Conservation (phyloP, 1,140 invertebrate genomes). For the Bombus superbus region DNA sequence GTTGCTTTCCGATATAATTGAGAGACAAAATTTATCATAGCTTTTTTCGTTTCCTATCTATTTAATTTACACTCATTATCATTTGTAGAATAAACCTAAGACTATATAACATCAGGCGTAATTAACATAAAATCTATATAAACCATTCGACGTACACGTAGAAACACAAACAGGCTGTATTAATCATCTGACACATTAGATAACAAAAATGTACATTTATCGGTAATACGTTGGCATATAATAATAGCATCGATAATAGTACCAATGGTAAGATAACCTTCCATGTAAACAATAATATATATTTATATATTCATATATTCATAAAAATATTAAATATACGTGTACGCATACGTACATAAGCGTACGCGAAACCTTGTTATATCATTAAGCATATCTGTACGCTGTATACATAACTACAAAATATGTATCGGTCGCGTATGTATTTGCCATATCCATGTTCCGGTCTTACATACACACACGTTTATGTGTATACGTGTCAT, state of each 20-base stretch:
- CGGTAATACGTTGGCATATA: neutral
- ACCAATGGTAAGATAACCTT: conserved; percentile 2
- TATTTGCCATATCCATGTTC: neutral
- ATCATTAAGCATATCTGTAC: conserved; percentile 24
- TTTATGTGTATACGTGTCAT: neutral
- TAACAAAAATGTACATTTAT: conserved; percentile 25
- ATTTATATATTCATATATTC: neutral
- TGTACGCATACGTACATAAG: neutral
- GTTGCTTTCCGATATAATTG: neutral
- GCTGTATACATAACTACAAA: neutral
- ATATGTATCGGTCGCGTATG: neutral
- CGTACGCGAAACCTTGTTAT: conserved; percentile 27
- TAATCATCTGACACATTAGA: neutral
- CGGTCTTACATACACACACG: neutral
- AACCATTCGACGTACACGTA: neutral
- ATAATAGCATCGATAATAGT: conserved; percentile 2
- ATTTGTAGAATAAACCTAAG: no score
- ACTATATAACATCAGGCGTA: neutral
- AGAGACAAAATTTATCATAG: no score
- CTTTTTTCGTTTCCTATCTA: neutral
- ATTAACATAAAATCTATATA: neutral
- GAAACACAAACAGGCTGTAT: neutral
- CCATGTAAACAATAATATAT: conserved; percentile 6
- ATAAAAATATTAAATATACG: neutral
- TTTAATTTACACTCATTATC: neutral